Conservation (phyloP, 1,140 invertebrate species). For the Pollicipes pollicipes region DNA sequence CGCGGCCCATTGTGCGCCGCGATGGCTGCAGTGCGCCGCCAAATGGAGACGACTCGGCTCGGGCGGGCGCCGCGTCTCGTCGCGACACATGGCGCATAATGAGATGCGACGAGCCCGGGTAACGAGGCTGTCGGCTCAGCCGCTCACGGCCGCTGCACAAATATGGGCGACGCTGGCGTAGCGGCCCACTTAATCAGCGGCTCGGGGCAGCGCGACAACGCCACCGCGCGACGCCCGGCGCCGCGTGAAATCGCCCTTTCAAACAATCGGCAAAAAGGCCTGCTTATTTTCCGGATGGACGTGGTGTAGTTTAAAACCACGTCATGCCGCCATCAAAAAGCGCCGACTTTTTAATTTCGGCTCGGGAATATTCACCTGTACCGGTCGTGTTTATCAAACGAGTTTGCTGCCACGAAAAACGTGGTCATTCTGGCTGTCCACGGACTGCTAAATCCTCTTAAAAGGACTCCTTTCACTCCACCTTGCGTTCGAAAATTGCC, state of each 20-base stretch:
- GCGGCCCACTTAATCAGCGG: no score
- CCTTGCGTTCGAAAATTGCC: constrained; percentile 3
- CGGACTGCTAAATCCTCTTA: background rate
- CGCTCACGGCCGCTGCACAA: no score
- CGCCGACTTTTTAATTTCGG: background rate
- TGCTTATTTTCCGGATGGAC: background rate
- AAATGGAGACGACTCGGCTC: background rate
- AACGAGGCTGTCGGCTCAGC: no score
- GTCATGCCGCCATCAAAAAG: background rate
- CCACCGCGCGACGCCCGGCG: no score
- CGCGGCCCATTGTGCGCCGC: background rate
- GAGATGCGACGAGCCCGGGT: no score
- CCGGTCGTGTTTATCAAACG: background rate
- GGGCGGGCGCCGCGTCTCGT: no score
- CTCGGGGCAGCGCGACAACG: no score
- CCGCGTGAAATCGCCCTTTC: background rate
- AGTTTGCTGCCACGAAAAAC: background rate
- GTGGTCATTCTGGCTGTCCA: background rate
- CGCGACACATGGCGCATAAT: no score
- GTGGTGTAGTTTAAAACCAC: background rate
- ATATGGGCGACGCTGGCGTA: no score
- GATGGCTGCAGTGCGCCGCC: no score
- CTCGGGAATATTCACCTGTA: background rate
- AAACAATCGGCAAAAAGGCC: background rate
- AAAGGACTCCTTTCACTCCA: background rate